A percentile compares a stretch with the other conserved stretches of the same genome.
Conservation (phyloP, 1,140 invertebrate genomes). For the Chrysomallon squamiferum region DNA sequence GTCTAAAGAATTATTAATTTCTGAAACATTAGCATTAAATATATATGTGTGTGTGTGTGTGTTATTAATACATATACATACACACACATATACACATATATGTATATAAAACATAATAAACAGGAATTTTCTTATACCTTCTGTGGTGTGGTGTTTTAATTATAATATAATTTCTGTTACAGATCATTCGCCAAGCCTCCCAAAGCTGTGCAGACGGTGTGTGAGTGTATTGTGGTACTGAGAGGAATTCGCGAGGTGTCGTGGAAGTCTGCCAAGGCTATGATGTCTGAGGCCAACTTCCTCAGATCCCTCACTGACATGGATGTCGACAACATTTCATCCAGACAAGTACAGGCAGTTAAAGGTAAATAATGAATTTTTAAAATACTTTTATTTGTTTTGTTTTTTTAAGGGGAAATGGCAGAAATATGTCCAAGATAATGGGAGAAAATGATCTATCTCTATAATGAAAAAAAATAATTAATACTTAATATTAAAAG, state of each 20-base stretch:
- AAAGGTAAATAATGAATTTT: slow-evolving; percentile 45
- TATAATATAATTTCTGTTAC: neutral
- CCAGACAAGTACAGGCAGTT: slow-evolving; percentile 75
- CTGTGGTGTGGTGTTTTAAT: no score
- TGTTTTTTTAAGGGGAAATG: neutral
- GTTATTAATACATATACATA: no score
- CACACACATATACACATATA: no score
- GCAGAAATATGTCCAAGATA: neutral
- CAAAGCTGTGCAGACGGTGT: slow-evolving; percentile 82
- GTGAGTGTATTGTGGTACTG: slow-evolving; percentile 86
- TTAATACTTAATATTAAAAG: no score
- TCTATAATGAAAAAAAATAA: no score
- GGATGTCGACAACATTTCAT: slow-evolving; percentile 82
- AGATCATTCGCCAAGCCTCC: slow-evolving; percentile 87
- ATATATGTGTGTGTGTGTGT: no score
- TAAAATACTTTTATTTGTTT: neutral
- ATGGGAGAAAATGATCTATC: no score
- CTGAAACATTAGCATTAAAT: no score
- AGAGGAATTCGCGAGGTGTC: slow-evolving; percentile 81
- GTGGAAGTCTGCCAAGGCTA: slow-evolving; percentile 87
- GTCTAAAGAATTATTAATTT: no score
- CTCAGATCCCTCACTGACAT: slow-evolving; percentile 80
- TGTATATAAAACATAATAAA: no score
- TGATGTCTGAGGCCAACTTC: slow-evolving; percentile 90
- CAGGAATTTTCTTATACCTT: no score